A percentile compares a stretch with the other conserved stretches of the same genome.
Conservation (phyloP, 1,140 invertebrate species). For the Magallana angulata region DNA sequence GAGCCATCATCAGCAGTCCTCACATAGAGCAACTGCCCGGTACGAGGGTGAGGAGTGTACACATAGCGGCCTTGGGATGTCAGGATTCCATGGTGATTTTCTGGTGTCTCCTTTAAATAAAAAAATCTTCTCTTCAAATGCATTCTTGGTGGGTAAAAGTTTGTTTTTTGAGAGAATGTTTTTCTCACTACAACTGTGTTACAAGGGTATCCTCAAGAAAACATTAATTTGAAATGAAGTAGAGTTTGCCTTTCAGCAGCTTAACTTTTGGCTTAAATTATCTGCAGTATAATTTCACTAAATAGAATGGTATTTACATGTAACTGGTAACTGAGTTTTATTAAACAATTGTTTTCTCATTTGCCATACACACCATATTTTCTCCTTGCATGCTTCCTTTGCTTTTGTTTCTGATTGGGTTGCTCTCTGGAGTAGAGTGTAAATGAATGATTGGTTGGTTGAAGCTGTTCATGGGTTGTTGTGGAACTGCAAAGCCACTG, state of each 20-base stretch:
- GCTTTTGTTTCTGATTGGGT: not conserved
- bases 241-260: no score
- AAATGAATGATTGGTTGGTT: not conserved
- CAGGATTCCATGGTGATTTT: not conserved
- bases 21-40: slow-evolving; percentile 54
- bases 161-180: no score
- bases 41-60: slow-evolving; percentile 59
- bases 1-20: slow-evolving; percentile 34
- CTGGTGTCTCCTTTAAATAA: not conserved
- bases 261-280: no score
- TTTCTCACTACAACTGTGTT: no score
- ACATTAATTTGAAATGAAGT: no score
- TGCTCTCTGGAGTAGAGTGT: slow-evolving; percentile 19
- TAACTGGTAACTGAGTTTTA: not conserved
- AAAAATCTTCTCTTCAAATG: no score
- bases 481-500: slow-evolving; percentile 24
- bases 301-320: not conserved
- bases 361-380: not conserved
- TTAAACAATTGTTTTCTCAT: not conserved
- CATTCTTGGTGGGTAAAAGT: no score
- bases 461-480: not conserved
- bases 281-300: no score
- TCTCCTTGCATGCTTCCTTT: not conserved
- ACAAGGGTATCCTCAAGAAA: no score
- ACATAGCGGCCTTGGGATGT: slow-evolving; percentile 44